Conservation (phyloP, 2,888 invertebrate species). For the Ypsolopha sequella region DNA sequence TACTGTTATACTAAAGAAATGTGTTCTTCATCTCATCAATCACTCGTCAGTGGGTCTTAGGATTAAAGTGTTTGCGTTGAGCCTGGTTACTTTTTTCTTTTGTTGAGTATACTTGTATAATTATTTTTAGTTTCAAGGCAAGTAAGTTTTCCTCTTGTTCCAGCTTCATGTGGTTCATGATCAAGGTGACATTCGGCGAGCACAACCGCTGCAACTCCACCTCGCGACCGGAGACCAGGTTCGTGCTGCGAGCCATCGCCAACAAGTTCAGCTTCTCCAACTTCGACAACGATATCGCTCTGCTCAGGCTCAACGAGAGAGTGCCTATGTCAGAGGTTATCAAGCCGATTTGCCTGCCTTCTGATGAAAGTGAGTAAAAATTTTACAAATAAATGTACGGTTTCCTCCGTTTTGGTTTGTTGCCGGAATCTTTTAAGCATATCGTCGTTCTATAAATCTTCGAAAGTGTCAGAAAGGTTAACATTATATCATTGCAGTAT, state of each 20-base stretch:
- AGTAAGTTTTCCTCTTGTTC: conserved; percentile 19
- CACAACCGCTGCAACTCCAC: conserved; percentile 86
- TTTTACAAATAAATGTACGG: background rate
- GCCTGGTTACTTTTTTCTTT: no score
- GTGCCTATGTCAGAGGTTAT: conserved; percentile 84
- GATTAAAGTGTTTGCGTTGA: no score
- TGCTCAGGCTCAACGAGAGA: conserved; percentile 83
- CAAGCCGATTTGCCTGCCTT: conserved; percentile 86
- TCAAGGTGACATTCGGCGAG: conserved; percentile 89
- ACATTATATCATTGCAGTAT: no score
- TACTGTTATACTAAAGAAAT: no score
- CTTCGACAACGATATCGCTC: conserved; percentile 90
- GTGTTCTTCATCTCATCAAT: no score
- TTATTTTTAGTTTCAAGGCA: no score
- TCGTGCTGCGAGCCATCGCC: conserved; percentile 80
- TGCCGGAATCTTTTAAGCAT: no score
- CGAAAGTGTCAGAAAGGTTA: no score
- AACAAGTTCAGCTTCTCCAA: conserved; percentile 88
- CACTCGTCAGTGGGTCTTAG: no score
- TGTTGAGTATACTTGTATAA: no score
- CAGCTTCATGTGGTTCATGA: conserved; percentile 95
- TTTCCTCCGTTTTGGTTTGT: no score
- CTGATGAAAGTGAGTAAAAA: conserved; percentile 53
- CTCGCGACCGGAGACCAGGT: conserved; percentile 80
- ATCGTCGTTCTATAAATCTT: no score